Evolutionary conservation across 2,888 invertebrate species (phyloP).

Genomic region (Agrochola lota): DNA sequence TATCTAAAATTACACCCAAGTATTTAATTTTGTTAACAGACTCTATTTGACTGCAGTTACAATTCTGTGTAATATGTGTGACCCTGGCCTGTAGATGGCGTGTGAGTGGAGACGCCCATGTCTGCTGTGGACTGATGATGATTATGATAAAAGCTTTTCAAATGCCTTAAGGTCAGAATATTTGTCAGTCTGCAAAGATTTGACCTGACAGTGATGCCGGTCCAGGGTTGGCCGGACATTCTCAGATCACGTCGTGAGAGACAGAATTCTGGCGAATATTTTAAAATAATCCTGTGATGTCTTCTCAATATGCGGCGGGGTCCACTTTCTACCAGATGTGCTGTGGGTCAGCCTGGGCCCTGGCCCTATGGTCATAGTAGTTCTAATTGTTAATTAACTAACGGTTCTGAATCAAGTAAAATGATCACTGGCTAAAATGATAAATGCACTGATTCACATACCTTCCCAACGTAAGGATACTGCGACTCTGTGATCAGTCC

Average conservation of each 20-base stretch:
- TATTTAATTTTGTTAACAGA: no score
- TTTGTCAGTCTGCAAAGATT: background rate
- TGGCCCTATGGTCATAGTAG: background rate
- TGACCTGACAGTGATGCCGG: background rate
- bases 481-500: slow-evolving; percentile 93
- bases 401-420: background rate
- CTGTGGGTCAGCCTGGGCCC: background rate
- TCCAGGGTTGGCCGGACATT: background rate
- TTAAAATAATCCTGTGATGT: no score
- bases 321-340: background rate
- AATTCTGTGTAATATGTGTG: no score
- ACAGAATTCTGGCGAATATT: background rate
- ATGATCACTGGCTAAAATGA: background rate
- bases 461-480: slow-evolving; percentile 94
- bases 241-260: no score
- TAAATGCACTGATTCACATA: slow-evolving; percentile 69
- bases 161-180: no score
- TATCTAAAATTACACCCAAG: no score
- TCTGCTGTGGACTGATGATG: background rate
- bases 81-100: background rate
- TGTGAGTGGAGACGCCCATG: background rate
- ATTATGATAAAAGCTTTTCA: background rate
- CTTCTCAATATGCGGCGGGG: no score
- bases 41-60: no score
- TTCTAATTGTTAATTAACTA: background rate